These are phyloP conservation scores for Rafetus swinhoei DNA, from an alignment of 2,113 vertebrate species.

Conservation along the genomic window DNA sequence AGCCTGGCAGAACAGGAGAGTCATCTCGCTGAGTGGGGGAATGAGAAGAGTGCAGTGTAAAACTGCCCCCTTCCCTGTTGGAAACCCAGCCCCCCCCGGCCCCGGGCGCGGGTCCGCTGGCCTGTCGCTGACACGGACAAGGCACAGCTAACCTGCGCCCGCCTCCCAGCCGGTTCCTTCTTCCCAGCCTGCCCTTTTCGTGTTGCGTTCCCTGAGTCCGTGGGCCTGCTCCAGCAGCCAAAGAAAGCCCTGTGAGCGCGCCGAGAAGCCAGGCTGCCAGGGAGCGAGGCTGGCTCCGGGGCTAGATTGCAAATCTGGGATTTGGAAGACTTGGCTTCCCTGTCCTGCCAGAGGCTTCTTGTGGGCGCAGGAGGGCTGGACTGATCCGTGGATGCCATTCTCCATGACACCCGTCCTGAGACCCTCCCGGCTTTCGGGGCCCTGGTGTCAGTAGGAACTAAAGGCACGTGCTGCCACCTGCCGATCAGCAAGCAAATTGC, in stretches of 20 bases:
- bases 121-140: background rate
- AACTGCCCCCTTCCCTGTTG: background rate
- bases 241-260: background rate
- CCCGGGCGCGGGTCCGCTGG: background rate
- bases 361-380: background rate
- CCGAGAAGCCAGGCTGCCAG: background rate
- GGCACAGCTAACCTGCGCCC: background rate
- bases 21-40: background rate
- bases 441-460: background rate
- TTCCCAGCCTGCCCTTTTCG: background rate
- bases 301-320: background rate
- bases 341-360: background rate
- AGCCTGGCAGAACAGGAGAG: background rate
- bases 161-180: background rate
- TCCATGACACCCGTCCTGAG: background rate
- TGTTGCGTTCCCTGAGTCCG: background rate
- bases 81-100: background rate
- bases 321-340: background rate
- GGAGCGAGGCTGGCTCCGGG: background rate
- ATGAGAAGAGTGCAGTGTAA: background rate
- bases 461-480: slow-evolving; percentile 15
- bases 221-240: background rate
- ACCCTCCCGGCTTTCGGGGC: background rate
- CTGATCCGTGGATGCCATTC: background rate
- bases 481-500: background rate